A percentile compares a stretch with the other conserved stretches of the same genome.
phyloP scores from a whole-genome alignment of 2,113 vertebrate species.

The Galbula dea region DNA sequence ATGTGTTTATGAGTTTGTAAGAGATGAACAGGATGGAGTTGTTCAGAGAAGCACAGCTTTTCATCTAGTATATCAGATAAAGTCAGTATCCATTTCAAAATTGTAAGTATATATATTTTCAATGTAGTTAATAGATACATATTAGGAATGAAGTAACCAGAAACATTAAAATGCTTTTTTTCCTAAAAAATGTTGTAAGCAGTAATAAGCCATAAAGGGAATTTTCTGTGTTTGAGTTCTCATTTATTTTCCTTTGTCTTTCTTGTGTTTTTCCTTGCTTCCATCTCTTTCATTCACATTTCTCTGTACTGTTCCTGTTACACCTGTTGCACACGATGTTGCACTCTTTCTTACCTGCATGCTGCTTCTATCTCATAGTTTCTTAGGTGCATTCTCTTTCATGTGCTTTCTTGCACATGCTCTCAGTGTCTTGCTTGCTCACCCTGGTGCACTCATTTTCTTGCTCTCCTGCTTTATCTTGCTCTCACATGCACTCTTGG shows the following conservation, averaged over 20 bases:
- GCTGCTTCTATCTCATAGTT: background rate
- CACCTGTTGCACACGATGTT: rapidly evolving
- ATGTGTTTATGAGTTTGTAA: conserved; percentile 44
- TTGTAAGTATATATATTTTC: background rate
- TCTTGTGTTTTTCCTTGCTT: background rate
- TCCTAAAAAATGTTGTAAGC: background rate
- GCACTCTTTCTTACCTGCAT: rapidly evolving
- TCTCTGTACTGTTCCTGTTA: background rate
- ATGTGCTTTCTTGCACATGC: background rate
- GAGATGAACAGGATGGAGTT: conserved; percentile 2
- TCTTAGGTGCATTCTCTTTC: background rate
- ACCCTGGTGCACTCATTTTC: background rate
- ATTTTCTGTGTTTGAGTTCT: background rate
- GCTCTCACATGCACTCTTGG: rapidly evolving
- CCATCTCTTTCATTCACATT: background rate
- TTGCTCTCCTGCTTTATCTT: background rate
- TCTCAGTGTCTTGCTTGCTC: background rate
- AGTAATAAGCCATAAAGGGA: background rate
- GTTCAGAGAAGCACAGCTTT: conserved; percentile 23
- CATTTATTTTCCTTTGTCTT: background rate
- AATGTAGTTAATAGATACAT: background rate
- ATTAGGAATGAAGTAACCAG: background rate
- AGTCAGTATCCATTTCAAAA: background rate
- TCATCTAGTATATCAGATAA: conserved; percentile 19
- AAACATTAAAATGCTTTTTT: background rate